These are phyloP conservation scores for Nasonia vitripennis DNA, from an alignment of 1,140 invertebrate species.

Conservation along the genomic window DNA sequence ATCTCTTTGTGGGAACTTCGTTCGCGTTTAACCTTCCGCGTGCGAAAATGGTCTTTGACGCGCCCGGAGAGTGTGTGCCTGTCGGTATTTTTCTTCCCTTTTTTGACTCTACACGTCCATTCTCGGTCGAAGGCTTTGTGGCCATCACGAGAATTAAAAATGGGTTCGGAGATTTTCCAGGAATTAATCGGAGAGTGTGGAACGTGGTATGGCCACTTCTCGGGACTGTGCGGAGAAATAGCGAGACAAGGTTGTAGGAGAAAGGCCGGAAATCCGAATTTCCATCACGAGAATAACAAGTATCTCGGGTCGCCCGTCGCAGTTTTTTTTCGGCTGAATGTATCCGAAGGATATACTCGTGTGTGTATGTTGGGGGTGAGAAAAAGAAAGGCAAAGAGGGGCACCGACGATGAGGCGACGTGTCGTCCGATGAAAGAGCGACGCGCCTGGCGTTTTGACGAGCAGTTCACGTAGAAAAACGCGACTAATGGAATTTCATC, in stretches of 20 bases:
- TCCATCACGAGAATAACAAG: no score
- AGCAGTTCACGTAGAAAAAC: background rate
- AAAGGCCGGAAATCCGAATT: no score
- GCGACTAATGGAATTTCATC: slow-evolving; percentile 26
- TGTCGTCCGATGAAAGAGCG: background rate
- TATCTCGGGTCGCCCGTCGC: no score
- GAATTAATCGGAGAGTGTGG: no score
- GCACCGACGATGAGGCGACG: background rate
- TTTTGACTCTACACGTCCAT: background rate
- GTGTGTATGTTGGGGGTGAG: background rate
- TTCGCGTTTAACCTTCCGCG: background rate
- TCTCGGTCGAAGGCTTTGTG: background rate
- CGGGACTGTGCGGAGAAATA: no score
- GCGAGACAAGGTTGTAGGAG: no score
- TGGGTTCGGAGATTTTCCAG: no score
- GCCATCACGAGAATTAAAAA: background rate
- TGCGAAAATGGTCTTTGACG: slow-evolving; percentile 7
- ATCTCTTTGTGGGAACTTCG: slow-evolving; percentile 8
- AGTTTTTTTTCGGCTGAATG: no score
- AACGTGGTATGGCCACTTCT: no score
- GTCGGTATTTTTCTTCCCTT: background rate
- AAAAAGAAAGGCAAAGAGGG: background rate
- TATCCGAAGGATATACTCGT: background rate
- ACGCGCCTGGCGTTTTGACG: background rate
- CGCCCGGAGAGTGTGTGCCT: background rate